These are phyloP conservation scores for Pseudachorutes palmiensis DNA, from an alignment of 1,140 invertebrate species.

Conservation along the genomic window DNA sequence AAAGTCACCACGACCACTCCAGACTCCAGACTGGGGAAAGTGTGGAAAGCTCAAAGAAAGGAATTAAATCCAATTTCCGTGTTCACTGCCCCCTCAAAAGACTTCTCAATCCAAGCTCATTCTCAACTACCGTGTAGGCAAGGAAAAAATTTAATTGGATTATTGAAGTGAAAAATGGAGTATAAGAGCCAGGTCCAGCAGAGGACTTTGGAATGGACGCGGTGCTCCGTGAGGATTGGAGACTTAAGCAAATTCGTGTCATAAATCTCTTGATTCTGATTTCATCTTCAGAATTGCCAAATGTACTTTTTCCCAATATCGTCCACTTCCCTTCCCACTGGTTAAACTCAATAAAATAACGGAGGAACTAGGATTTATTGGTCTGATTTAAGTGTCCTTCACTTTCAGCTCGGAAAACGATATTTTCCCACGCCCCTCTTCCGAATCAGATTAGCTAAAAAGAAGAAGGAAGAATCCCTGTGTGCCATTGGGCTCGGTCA, in stretches of 20 bases:
- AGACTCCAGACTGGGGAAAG: neutral
- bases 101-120: slow-evolving; percentile 10
- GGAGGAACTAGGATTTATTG: slow-evolving; percentile 26
- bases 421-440: slow-evolving; percentile 14
- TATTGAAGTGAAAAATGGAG: neutral
- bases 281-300: neutral
- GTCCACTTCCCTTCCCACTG: neutral
- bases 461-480: no score
- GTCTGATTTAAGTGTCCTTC: slow-evolving; percentile 23
- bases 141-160: neutral
- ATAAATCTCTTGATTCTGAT: neutral
- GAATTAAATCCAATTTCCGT: slow-evolving; percentile 35
- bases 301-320: no score
- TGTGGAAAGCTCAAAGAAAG: slow-evolving; percentile 32
- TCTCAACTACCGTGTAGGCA: slow-evolving; percentile 1
- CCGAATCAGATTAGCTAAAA: slow-evolving; percentile 31
- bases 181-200: neutral
- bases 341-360: neutral
- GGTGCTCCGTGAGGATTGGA: neutral
- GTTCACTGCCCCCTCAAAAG: slow-evolving; percentile 24
- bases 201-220: no score
- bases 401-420: neutral
- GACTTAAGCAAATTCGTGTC: slow-evolving; percentile 1
- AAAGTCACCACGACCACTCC: neutral
- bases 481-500: no score